Evolutionary conservation across 1,140 invertebrate genomes (phyloP), one percentile per base, ranked within the genome.

Genomic region (Macrostomum lignano): DNA sequence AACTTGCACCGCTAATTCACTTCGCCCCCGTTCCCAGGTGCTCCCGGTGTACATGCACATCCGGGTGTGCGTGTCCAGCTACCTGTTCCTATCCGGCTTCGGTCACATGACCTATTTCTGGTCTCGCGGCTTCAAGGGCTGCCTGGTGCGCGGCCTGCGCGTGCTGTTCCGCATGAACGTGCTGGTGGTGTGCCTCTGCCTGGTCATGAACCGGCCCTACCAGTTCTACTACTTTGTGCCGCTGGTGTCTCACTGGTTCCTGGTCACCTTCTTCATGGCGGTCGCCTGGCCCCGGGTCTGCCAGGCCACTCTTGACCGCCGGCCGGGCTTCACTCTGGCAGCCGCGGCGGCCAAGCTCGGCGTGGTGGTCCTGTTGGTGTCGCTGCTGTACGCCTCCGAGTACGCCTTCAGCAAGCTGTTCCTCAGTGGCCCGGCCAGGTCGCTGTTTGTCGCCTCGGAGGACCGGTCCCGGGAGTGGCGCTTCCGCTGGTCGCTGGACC

Each of bases 141-240:
- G 7, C 14, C 17, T 34, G 11, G 5, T 36, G 30, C 20, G 10
- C 15, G 28, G 14, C 38, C 11, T 37, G 36, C 63, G 77, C 66
- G 70, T 76, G 23, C 58, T 84, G 44, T 88, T 91, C 51, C 64
- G 77, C 19, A 49, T 86, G 23, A 93, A 94, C 52, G 71, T 88
- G 39, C 65, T 91, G 44, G 77, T 77, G 0, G 69, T 88, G 3
- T 65, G 73, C 3, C 59, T 91, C 15, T 93, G 84, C 47, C 64
- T 93, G 36, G 73, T 73, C 37, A 91, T 93, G 82, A 88, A 91
- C 52, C 64, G 81, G 29, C 81, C 79, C 0, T 93, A 93, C 55
- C 82, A 93, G 59, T 91, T 91, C 60, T 93, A 94, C 56, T 79
- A 82, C 52, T 93, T 88, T 51, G 74, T 59, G 26, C 81, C 82